These are phyloP conservation scores for Polypedilum vanderplanki DNA, from an alignment of 1,140 invertebrate species.

Conservation along the genomic window DNA sequence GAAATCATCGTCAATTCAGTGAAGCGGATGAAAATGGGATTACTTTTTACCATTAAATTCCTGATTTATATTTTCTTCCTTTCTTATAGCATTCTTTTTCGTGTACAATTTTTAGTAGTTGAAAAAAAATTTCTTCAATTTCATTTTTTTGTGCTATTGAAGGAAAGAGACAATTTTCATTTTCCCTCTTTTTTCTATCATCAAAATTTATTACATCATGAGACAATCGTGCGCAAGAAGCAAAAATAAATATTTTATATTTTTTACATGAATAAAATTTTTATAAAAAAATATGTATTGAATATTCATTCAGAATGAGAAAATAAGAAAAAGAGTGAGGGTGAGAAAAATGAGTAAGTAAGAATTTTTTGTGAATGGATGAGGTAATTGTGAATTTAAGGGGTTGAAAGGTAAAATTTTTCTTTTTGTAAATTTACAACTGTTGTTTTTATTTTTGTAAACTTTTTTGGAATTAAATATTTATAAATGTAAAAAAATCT, in stretches of 20 bases:
- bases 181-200: background rate
- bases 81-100: background rate
- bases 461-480: too few relatives aligned
- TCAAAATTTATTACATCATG: background rate
- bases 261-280: background rate
- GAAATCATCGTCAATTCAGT: background rate
- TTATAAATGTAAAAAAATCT: too few relatives aligned
- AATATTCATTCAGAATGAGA: background rate
- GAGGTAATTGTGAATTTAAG: too few relatives aligned
- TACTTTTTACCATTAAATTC: slow-evolving; percentile 24
- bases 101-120: background rate
- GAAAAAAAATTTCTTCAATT: background rate
- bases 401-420: too few relatives aligned
- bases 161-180: background rate
- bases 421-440: too few relatives aligned
- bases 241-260: background rate
- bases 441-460: too few relatives aligned
- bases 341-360: background rate
- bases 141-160: background rate
- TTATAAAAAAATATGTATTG: background rate
- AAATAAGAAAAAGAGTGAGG: background rate
- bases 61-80: slow-evolving; percentile 21
- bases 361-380: too few relatives aligned
- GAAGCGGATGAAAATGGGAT: slow-evolving; percentile 16
- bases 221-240: slow-evolving; percentile 28